Percentiles rank a stretch among this genome's conserved stretches.
These are phyloP conservation scores for Drosophila dives DNA, from an alignment of 2,888 invertebrate species.

Conservation along the genomic window DNA sequence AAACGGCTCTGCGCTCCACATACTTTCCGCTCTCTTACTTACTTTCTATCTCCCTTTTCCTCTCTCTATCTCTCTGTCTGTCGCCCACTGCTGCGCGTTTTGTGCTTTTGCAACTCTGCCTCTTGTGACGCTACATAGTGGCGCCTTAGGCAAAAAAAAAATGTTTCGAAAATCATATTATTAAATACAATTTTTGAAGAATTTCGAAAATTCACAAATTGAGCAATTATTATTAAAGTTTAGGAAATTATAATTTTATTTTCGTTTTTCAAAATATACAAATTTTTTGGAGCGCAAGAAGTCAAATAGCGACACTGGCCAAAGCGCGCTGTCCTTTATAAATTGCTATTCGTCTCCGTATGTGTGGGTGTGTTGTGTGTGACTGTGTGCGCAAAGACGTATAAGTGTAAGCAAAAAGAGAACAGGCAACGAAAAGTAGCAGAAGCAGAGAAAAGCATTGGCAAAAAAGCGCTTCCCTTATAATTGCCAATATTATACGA, in stretches of 20 bases:
- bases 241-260: not conserved
- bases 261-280: not conserved
- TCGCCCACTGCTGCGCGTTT: conserved; percentile 33
- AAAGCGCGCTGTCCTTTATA: conserved; percentile 69
- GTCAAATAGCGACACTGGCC: conserved; percentile 3
- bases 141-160: not conserved
- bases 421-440: conserved; percentile 25
- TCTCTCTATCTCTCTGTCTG: conserved; percentile 12
- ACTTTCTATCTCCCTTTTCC: conserved; percentile 14
- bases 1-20: conserved; percentile 73
- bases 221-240: not conserved
- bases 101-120: conserved; percentile 27
- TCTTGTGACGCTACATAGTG: conserved; percentile 45
- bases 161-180: not conserved
- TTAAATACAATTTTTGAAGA: not conserved
- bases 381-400: conserved; percentile 47
- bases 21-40: conserved; percentile 23
- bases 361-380: conserved; percentile 23
- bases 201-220: not conserved
- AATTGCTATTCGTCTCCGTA: conserved; percentile 20
- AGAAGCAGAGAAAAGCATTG: conserved; percentile 26
- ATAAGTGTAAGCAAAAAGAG: conserved; percentile 36
- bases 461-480: not conserved
- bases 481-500: not conserved
- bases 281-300: not conserved